These are phyloP conservation scores for Stegana nigrithorax DNA, from an alignment of 2,888 invertebrate species.

Conservation along the genomic window DNA sequence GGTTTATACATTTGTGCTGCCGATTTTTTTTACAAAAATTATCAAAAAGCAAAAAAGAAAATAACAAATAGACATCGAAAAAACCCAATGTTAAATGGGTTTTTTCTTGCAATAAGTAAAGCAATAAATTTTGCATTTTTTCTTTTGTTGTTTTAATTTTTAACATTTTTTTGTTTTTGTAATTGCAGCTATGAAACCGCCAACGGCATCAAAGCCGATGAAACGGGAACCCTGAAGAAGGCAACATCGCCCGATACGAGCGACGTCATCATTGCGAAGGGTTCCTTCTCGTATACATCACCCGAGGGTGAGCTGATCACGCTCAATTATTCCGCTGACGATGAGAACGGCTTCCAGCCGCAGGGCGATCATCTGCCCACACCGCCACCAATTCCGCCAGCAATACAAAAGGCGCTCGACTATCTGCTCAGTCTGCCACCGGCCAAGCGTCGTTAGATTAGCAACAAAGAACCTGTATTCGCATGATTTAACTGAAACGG, in stretches of 20 bases:
- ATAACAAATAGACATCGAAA: not conserved
- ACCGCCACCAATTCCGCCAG: slow-evolving; percentile 81
- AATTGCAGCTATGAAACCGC: slow-evolving; percentile 79
- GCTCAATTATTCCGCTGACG: slow-evolving; percentile 78
- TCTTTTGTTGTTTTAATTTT: not conserved
- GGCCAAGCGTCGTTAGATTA: slow-evolving; percentile 62
- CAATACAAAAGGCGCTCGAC: slow-evolving; percentile 80
- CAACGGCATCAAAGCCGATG: slow-evolving; percentile 84
- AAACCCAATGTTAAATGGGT: not conserved
- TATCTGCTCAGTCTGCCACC: slow-evolving; percentile 77
- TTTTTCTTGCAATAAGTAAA: slow-evolving; percentile 2
- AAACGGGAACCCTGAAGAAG: slow-evolving; percentile 81
- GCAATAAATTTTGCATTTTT: slow-evolving; percentile 11
- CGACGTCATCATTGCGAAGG: slow-evolving; percentile 77
- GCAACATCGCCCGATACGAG: slow-evolving; percentile 76
- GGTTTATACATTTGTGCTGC: not conserved
- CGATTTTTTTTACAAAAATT: not conserved
- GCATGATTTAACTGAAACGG: slow-evolving; percentile 20
- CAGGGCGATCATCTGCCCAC: slow-evolving; percentile 80
- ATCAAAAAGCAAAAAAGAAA: not conserved
- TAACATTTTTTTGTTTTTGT: slow-evolving; percentile 40
- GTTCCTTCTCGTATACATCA: slow-evolving; percentile 77
- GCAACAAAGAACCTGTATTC: too few species aligned
- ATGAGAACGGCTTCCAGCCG: slow-evolving; percentile 74
- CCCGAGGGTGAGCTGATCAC: slow-evolving; percentile 79